Conservation (phyloP, 2,113 vertebrate genomes). For the Centrocercus urophasianus region DNA sequence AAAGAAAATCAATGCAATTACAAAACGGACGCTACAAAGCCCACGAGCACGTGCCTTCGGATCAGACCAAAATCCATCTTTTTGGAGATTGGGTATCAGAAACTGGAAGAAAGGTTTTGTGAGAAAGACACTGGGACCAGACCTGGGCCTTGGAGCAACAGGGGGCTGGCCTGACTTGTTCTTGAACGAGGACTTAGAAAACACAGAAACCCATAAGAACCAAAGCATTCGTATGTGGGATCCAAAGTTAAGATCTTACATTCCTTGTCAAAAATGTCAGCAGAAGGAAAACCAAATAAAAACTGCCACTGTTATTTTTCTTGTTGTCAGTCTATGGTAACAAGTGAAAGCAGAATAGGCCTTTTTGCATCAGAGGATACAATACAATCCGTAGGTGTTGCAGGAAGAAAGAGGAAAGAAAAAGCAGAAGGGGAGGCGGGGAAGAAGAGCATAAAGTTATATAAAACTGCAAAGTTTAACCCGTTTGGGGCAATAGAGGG, state of each 20-base stretch:
- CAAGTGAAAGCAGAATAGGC: conserved; percentile 27
- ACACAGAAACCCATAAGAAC: accelerated
- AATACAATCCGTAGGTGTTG: conserved; percentile 49
- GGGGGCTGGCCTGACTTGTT: conserved; percentile 4
- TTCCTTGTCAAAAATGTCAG: neutral
- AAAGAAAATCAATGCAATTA: conserved; percentile 5
- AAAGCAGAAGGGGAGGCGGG: neutral
- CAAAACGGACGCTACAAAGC: neutral
- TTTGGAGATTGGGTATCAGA: neutral
- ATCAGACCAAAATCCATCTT: conserved; percentile 11
- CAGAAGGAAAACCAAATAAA: conserved; percentile 37
- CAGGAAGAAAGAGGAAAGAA: conserved; percentile 12
- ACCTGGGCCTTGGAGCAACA: neutral
- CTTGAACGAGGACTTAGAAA: conserved; percentile 14
- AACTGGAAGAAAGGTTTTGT: neutral
- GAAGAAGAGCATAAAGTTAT: neutral
- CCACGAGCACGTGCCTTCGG: accelerated
- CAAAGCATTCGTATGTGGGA: neutral
- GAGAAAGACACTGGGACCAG: neutral
- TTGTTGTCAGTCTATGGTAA: neutral
- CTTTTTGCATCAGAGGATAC: conserved; percentile 30
- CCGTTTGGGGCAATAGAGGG: neutral
- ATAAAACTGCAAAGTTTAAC: conserved; percentile 15
- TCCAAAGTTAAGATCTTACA: neutral
- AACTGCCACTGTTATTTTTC: conserved; percentile 43